Base-by-base conservation (phyloP, 2,113 vertebrate genomes). In the Phaetusa simplex region DNA sequence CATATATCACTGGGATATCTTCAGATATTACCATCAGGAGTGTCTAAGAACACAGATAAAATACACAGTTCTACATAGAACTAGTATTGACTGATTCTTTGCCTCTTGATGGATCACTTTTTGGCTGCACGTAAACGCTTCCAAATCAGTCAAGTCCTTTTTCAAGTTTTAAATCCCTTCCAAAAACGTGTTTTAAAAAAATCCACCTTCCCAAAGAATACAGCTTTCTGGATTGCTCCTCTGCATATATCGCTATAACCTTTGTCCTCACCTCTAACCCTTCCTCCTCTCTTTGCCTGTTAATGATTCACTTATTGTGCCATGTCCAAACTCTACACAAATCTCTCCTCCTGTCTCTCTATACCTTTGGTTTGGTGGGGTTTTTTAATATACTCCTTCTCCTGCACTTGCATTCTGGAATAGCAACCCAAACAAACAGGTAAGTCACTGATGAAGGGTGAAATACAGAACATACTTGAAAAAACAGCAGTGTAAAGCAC, bases 291-390 rank as follows among this genome's bases (percentile, higher is more conserved):
- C 45, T 80, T 83, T 92, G 32, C 43, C 72, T 81, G 92, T 97
- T 96, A 97, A 97, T 95, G 50, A 96, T 97, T 95, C 47, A 71
- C 27, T 90, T 83, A 88, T 32, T 62, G 76, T 94, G 56, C 67
- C 1, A 5, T 47, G 42, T 74, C 52, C 36, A 81, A 92, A 45
- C 55, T 90, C 67, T 87, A 78, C 32, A 49, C 62, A 82, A 56
- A 66, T 72, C 81, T 87, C 49, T 87, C 34, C 76, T 91, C 38
- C 61, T 82, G 21, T 43, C 6, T 58, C 29, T 88, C 47, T 55
- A 10, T 27, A 79, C 42, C 21, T 82, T 77, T 42, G 19, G 40
- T 36, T 70, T 53, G 38, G 11, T n/a, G 34, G 16, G 0, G 0
- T 58, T 73, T 70, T 88, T 61, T 12, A 5, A 67, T 29, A 52